Percentiles rank a stretch among this genome's conserved stretches.
Conservation (phyloP, 2,113 vertebrate species). For the Baryphthengus martii region DNA sequence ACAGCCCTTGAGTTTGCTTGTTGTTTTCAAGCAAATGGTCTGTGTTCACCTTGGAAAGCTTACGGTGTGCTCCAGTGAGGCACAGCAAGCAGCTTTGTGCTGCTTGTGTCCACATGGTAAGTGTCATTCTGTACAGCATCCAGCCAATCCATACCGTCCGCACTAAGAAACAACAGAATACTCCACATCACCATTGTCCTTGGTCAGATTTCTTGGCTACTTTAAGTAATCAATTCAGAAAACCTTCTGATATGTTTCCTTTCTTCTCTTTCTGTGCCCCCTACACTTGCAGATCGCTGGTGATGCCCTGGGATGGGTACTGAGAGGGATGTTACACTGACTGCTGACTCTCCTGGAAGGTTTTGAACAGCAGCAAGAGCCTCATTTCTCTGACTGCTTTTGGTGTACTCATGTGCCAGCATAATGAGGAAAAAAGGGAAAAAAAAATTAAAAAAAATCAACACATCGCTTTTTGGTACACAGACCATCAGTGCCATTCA, state of each 20-base stretch:
- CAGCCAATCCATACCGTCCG: not conserved
- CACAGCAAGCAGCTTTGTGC: not conserved
- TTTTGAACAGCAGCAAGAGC: not conserved
- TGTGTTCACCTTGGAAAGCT: rapidly evolving
- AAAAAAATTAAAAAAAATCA: not conserved
- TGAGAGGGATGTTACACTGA: not conserved
- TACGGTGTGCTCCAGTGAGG: rapidly evolving
- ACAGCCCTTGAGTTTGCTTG: not conserved
- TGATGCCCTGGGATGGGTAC: not conserved
- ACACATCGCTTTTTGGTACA: not conserved
- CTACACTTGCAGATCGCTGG: not conserved
- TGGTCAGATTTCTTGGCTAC: not conserved
- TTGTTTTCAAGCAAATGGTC: not conserved
- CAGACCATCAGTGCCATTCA: not conserved
- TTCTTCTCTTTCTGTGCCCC: not conserved
- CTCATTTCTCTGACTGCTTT: not conserved
- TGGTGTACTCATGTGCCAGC: rapidly evolving
- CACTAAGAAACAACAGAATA: not conserved
- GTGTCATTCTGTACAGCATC: rapidly evolving
- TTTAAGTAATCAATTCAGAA: not conserved
- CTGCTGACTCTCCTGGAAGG: not conserved
- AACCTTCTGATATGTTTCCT: not conserved
- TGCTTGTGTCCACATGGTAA: not conserved
- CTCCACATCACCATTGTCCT: not conserved
- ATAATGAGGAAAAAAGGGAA: not conserved